Evolutionary conservation across 2,888 invertebrate species (phyloP).

Genomic region (Tetragonisca angustula): DNA sequence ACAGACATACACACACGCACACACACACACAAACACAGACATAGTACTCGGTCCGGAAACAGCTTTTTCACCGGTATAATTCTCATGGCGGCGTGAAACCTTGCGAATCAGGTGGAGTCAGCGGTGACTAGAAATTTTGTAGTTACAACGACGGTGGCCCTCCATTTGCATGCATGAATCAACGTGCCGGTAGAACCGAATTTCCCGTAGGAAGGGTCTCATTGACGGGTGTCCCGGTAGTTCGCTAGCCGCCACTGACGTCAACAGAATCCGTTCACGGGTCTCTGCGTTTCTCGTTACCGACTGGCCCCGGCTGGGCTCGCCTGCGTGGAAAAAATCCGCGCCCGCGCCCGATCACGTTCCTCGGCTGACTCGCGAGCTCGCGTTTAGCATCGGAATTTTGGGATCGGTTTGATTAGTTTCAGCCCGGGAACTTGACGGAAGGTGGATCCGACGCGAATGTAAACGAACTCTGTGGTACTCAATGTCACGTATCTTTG

Average conservation of each 20-base stretch:
- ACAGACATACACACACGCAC: background rate
- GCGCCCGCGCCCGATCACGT: background rate
- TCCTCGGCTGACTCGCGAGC: background rate
- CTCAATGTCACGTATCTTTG: background rate
- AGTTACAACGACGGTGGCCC: constrained; percentile 35
- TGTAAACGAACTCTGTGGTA: background rate
- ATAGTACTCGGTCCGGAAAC: too few species aligned
- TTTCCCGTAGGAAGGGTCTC: constrained; percentile 41
- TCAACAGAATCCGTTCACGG: constrained; percentile 59
- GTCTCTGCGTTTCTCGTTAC: constrained; percentile 56
- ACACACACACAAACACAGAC: background rate
- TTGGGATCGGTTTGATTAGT: constrained; percentile 11
- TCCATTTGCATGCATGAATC: constrained; percentile 54
- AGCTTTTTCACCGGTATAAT: constrained; percentile 42
- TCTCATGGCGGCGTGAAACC: constrained; percentile 11
- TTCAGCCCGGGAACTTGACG: background rate
- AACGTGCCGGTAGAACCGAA: constrained; percentile 27
- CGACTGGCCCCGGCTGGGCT: background rate
- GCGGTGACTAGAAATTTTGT: constrained; percentile 45
- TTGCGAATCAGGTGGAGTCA: background rate
- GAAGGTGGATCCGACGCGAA: constrained; percentile 6
- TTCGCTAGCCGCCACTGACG: constrained; percentile 8
- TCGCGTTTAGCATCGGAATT: constrained; percentile 8
- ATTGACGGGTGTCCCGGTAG: constrained; percentile 17
- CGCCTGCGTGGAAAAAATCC: constrained; percentile 19